phyloP scores from a whole-genome alignment of 2,888 invertebrate genomes.

The Dryomyza anilis region DNA sequence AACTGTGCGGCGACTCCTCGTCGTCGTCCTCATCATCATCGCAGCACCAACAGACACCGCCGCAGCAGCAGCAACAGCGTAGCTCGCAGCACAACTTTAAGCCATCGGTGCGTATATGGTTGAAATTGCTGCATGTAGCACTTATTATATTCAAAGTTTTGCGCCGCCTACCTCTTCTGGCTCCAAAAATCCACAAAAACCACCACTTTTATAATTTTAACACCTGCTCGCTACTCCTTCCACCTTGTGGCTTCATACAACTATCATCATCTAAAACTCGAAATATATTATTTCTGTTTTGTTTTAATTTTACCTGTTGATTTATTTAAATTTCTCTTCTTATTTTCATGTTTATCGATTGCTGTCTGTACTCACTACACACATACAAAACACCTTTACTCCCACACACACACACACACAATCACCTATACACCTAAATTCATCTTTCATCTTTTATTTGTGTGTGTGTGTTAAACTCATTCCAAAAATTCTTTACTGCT shows the following conservation, averaged over 20 bases:
- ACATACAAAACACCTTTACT: slow-evolving; percentile 1
- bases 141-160: not conserved
- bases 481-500: no score
- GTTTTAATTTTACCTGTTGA: slow-evolving; percentile 19
- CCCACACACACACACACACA: slow-evolving; percentile 25
- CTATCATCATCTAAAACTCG: not conserved
- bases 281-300: not conserved
- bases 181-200: not conserved
- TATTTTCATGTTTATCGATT: slow-evolving; percentile 35
- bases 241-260: not conserved
- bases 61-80: slow-evolving; percentile 79
- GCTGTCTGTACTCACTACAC: slow-evolving; percentile 30
- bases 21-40: slow-evolving; percentile 54
- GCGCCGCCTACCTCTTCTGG: not conserved
- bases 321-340: slow-evolving; percentile 32
- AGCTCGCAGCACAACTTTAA: slow-evolving; percentile 86
- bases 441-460: no score
- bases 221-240: not conserved
- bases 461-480: no score
- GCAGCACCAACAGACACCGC: slow-evolving; percentile 68
- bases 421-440: no score
- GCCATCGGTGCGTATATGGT: slow-evolving; percentile 73
- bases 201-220: not conserved
- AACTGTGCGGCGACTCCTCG: slow-evolving; percentile 54
- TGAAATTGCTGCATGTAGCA: slow-evolving; percentile 1